These are phyloP conservation scores for Eilema depressum DNA, from an alignment of 2,888 invertebrate genomes.

Conservation along the genomic window DNA sequence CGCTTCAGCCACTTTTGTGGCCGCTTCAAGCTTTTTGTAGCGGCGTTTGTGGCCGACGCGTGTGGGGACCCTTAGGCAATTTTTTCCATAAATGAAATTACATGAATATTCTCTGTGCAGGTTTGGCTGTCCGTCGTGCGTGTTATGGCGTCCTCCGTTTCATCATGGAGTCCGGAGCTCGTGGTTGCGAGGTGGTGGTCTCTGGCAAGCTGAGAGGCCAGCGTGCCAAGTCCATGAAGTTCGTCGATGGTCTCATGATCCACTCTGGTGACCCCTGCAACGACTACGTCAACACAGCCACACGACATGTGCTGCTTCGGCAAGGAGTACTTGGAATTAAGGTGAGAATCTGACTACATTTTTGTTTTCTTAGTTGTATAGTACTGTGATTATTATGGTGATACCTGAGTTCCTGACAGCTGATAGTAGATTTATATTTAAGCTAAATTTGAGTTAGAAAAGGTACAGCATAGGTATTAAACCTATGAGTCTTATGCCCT, in stretches of 20 bases:
- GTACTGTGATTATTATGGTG: too few species aligned
- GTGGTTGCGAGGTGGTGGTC: conserved; percentile 99
- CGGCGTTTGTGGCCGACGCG: too few species aligned
- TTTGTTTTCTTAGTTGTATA: background rate
- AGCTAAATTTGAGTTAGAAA: too few species aligned
- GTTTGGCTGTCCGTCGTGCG: conserved; percentile 93
- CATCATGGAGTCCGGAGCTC: conserved; percentile 99
- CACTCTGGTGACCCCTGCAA: conserved; percentile 99
- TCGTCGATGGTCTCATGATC: conserved; percentile 99
- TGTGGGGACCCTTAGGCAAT: too few species aligned
- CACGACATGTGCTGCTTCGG: conserved; percentile 98
- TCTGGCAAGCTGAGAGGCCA: conserved; percentile 99
- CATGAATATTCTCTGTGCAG: conserved; percentile 55
- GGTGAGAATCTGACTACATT: conserved; percentile 82
- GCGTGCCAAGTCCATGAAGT: conserved; percentile 99
- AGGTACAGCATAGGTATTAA: too few species aligned
- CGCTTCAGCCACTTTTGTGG: too few species aligned
- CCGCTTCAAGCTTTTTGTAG: too few species aligned
- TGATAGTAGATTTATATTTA: too few species aligned
- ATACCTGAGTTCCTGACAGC: too few species aligned
- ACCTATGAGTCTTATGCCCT: too few species aligned
- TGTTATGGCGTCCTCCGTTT: conserved; percentile 99
- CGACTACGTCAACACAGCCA: conserved; percentile 99
- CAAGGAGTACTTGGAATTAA: conserved; percentile 93
- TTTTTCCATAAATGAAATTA: background rate